Base-by-base conservation (phyloP, 2,797 vertebrate genomes). In the Bradypodion ventrale region DNA sequence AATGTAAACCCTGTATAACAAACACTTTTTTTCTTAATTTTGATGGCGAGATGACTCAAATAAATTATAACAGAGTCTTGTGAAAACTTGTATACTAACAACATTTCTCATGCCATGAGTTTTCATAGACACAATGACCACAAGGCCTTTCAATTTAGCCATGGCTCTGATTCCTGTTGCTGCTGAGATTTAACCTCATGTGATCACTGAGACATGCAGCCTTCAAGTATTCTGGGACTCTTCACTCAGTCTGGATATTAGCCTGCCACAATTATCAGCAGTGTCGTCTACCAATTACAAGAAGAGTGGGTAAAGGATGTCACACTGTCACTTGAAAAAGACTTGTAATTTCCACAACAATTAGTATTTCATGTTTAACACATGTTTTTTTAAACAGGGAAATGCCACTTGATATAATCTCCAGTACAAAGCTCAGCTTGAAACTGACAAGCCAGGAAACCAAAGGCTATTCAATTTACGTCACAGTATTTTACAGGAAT, bases 401-500 rank as follows among this genome's bases (percentile, higher is more conserved):
- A 63, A 44, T 49, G 75, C 49, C 42, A 37, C 5, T 66, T 68
- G 16, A 40, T 83, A 27, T 27, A 63, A 66, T 66, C 73, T 75
- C 25, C 6, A 75, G 49, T 40, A 37, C 63, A 46, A 42, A 1
- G 27, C 37, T 59, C 63, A 49, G 52, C n/a, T 49, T 69, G 75
- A 77, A 74, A 81, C 91, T 15, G 84, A 91, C 88, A 92, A 46
- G 75, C 87, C 90, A 88, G 95, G 95, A 95, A 96, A 90, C 87
- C 89, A 87, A 0, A 0, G 5, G 76, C 65, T 83, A 91, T 87
- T 89, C 85, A 90, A 88, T 87, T 85, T 72, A 7, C 89, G 4
- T 93, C 94, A 95, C 63, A 78, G 74, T 60, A 79, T 52, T 79
- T 85, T 86, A n/a, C 87, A 89, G 62, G 85, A 93, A 77, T 68